phyloP scores from a whole-genome alignment of 2,797 vertebrate species.

The Brachymystax lenok region DNA sequence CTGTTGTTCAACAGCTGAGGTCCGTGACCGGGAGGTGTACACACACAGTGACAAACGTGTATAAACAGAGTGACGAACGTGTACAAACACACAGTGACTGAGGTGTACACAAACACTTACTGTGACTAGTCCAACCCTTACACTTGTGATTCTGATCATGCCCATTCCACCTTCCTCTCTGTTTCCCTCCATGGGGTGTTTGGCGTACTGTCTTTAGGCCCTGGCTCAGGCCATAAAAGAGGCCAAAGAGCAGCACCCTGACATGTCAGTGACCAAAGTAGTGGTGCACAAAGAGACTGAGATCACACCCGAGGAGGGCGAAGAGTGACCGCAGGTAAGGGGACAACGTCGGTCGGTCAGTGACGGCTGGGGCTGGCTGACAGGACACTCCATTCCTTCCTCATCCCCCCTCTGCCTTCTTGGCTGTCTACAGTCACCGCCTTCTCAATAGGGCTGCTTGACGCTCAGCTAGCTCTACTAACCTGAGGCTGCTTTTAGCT shows the following conservation, averaged over 20 bases:
- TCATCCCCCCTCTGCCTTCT: neutral
- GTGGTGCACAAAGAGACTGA: conserved; percentile 95
- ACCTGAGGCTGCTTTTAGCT: neutral
- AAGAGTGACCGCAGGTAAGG: conserved; percentile 70
- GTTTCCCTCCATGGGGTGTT: conserved; percentile 15
- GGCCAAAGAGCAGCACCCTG: conserved; percentile 90
- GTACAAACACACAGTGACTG: no score
- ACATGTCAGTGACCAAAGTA: conserved; percentile 94
- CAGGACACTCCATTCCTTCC: conserved; percentile 10
- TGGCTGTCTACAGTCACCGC: neutral
- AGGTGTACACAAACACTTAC: neutral
- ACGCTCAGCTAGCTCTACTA: neutral
- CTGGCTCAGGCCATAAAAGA: conserved; percentile 88
- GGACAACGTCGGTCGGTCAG: neutral
- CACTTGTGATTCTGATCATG: neutral
- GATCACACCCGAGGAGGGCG: conserved; percentile 82
- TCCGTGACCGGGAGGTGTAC: neutral
- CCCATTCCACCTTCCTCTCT: conserved; percentile 38
- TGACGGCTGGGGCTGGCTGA: conserved; percentile 4
- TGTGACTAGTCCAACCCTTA: neutral
- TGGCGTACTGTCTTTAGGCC: conserved; percentile 70
- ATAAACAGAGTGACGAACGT: no score
- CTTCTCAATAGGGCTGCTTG: neutral
- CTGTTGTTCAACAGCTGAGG: neutral
- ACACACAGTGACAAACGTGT: no score